A percentile compares a stretch with the other conserved stretches of the same genome.
Conservation (phyloP, 1,140 invertebrate species). For the Oryctes rhinoceros region DNA sequence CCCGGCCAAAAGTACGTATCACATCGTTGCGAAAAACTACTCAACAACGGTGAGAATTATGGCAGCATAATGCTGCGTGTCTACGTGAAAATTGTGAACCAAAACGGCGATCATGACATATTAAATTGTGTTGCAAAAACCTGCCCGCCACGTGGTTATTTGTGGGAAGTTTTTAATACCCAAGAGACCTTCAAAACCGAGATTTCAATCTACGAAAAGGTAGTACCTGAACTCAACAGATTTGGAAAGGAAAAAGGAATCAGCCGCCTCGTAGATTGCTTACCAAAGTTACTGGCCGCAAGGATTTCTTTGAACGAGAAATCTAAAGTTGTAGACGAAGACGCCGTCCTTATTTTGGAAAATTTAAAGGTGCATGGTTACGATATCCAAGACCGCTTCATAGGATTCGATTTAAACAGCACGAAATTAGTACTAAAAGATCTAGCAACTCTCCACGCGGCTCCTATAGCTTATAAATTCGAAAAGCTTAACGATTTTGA, state of each 20-base stretch:
- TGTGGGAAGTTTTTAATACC: slow-evolving; percentile 65
- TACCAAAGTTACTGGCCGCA: slow-evolving; percentile 49
- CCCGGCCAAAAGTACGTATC: background rate
- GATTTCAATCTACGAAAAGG: slow-evolving; percentile 62
- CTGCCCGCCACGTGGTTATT: slow-evolving; percentile 62
- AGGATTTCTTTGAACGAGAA: slow-evolving; percentile 49
- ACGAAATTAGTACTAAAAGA: slow-evolving; percentile 58
- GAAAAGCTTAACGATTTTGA: slow-evolving; percentile 62
- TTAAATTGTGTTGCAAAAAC: slow-evolving; percentile 64
- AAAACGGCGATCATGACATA: slow-evolving; percentile 58
- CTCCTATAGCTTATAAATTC: slow-evolving; percentile 62
- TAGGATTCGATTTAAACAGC: slow-evolving; percentile 59
- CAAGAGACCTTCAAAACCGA: slow-evolving; percentile 66
- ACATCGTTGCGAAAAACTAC: background rate
- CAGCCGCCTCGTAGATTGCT: background rate
- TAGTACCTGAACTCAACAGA: slow-evolving; percentile 62
- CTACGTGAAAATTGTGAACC: slow-evolving; percentile 45
- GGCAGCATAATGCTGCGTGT: slow-evolving; percentile 66
- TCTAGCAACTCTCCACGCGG: slow-evolving; percentile 65
- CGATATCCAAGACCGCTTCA: slow-evolving; percentile 51
- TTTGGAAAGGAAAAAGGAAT: slow-evolving; percentile 56
- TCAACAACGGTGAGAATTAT: slow-evolving; percentile 64
- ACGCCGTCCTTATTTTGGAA: slow-evolving; percentile 59
- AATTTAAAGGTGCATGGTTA: slow-evolving; percentile 59
- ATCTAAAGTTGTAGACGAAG: slow-evolving; percentile 50